These are phyloP conservation scores for Myxocyprinus asiaticus DNA, from an alignment of 2,113 vertebrate species.

Conservation along the genomic window DNA sequence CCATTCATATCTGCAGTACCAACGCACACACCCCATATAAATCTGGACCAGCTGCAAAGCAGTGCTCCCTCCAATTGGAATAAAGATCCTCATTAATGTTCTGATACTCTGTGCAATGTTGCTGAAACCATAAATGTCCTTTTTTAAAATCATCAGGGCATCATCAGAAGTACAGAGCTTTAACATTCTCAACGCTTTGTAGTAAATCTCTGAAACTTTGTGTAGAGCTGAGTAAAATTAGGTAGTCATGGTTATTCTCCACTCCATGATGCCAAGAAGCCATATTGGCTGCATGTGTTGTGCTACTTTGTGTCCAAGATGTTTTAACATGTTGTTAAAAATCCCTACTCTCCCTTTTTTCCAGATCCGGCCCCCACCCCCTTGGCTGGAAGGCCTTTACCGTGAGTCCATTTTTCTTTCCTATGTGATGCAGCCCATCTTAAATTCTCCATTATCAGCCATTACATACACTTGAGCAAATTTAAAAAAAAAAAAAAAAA, in stretches of 20 bases:
- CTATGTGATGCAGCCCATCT: constrained; percentile 28
- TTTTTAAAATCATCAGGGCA: background rate
- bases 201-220: too few relatives aligned
- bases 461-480: constrained; percentile 57
- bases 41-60: too few relatives aligned
- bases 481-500: constrained; percentile 31
- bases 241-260: too few relatives aligned
- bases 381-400: constrained; percentile 82
- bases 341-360: constrained; percentile 67
- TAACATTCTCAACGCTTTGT: too few relatives aligned
- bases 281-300: constrained; percentile 5
- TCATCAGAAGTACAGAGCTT: too few relatives aligned
- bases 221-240: too few relatives aligned
- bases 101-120: background rate
- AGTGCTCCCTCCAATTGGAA: too few relatives aligned
- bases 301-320: constrained; percentile 64
- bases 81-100: background rate
- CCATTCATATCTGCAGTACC: too few relatives aligned
- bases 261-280: too few relatives aligned
- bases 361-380: constrained; percentile 91
- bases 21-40: too few relatives aligned
- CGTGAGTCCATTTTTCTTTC: constrained; percentile 81
- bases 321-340: constrained; percentile 62
- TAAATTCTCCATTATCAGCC: constrained; percentile 50
- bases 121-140: background rate